Evolutionary conservation across 92 coral and sea anemone genomes (phyloP).

Genomic region (Montipora capitata): DNA sequence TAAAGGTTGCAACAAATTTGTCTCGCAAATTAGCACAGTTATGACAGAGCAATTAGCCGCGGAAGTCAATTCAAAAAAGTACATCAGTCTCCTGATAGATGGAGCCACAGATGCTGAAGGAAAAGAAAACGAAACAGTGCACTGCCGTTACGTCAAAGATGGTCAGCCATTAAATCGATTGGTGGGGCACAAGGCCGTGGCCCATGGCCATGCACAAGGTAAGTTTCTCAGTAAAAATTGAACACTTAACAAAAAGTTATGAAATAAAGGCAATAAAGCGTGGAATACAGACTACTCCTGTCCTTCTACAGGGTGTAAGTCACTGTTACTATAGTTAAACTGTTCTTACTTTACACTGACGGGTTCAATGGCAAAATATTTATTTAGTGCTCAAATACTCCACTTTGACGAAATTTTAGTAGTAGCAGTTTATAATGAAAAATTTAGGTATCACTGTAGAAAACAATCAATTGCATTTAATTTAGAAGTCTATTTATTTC

Average conservation of each 20-base stretch:
- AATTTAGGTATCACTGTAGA: conserved; percentile 2
- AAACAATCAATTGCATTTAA: too few species aligned
- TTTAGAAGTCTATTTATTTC: too few species aligned
- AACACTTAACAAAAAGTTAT: not conserved
- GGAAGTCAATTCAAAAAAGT: conserved; percentile 1
- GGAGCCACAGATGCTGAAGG: conserved; percentile 38
- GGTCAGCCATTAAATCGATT: not conserved
- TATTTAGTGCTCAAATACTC: conserved; percentile 6
- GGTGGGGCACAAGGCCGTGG: not conserved
- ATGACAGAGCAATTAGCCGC: conserved; percentile 16
- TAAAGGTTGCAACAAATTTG: too few species aligned
- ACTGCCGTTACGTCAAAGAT: not conserved
- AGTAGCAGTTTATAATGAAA: conserved; percentile 4
- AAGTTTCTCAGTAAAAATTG: not conserved
- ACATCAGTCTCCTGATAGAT: conserved; percentile 40
- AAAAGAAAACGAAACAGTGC: conserved; percentile 3
- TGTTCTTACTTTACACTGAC: conserved; percentile 12
- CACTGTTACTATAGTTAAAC: conserved; percentile 1
- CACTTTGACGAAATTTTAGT: not conserved
- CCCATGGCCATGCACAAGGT: conserved; percentile 2
- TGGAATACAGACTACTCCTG: not conserved
- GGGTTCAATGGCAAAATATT: conserved; percentile 9
- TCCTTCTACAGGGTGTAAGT: conserved; percentile 11
- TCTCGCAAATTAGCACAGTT: conserved; percentile 19
- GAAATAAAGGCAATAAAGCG: conserved; percentile 1